phyloP scores from a whole-genome alignment of 2,797 vertebrate species.

The Amniataba percoides region DNA sequence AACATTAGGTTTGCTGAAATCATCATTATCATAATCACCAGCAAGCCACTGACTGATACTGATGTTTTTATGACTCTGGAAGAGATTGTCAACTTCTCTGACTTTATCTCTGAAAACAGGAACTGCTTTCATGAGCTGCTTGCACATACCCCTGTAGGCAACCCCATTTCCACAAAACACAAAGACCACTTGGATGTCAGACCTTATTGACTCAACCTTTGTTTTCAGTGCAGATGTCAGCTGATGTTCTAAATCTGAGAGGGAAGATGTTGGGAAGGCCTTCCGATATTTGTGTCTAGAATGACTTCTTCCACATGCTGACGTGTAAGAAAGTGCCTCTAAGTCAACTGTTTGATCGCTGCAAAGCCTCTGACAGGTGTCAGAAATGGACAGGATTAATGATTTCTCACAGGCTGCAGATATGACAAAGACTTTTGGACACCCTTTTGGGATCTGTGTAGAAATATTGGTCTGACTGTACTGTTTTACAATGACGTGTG shows the following conservation, averaged over 20 bases:
- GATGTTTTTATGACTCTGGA: conserved; percentile 76
- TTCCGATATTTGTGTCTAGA: conserved; percentile 86
- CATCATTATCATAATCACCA: conserved; percentile 66
- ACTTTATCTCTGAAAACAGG: conserved; percentile 87
- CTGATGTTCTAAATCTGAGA: conserved; percentile 83
- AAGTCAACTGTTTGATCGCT: conserved; percentile 70
- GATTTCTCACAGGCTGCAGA: conserved; percentile 88
- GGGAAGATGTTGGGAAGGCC: conserved; percentile 83
- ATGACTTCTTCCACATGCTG: conserved; percentile 91
- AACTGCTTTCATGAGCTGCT: conserved; percentile 82
- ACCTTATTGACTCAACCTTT: conserved; percentile 60
- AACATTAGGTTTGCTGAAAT: conserved; percentile 82
- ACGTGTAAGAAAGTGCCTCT: conserved; percentile 87
- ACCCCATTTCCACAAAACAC: conserved; percentile 91
- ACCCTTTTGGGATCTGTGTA: conserved; percentile 53
- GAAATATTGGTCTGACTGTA: conserved; percentile 64
- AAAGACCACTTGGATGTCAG: conserved; percentile 83
- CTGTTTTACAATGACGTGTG: conserved; percentile 88
- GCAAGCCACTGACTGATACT: conserved; percentile 76
- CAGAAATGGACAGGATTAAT: conserved; percentile 74
- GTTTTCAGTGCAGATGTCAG: conserved; percentile 63
- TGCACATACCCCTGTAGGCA: conserved; percentile 86
- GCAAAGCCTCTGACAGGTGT: conserved; percentile 82
- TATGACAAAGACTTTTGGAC: conserved; percentile 82
- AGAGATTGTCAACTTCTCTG: conserved; percentile 84